A percentile compares a stretch with the other conserved stretches of the same genome.
phyloP scores from a whole-genome alignment of 1,140 invertebrate species.

The Drosophila setifemur region DNA sequence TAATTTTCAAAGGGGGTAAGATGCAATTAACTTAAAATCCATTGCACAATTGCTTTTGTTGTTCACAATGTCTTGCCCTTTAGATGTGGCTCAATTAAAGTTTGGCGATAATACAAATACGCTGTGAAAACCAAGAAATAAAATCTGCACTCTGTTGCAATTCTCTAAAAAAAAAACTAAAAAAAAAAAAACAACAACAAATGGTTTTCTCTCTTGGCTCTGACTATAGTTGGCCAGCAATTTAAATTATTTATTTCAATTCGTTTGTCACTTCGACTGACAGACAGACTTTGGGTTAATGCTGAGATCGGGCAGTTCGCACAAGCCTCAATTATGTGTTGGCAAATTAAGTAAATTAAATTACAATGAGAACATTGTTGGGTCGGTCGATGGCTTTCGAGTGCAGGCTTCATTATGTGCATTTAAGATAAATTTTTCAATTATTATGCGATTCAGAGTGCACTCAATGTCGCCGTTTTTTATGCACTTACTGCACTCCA shows the following conservation, averaged over 20 bases:
- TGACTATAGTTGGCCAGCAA: constrained; percentile 26
- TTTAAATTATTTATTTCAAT: constrained; percentile 69
- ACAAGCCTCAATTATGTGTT: constrained; percentile 43
- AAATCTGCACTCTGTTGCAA: constrained; percentile 43
- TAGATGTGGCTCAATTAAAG: constrained; percentile 28
- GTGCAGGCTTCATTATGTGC: constrained; percentile 68
- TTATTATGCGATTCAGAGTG: constrained; percentile 78
- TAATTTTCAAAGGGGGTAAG: not conserved
- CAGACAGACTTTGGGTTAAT: constrained; percentile 32
- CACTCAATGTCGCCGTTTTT: constrained; percentile 33
- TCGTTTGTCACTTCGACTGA: constrained; percentile 53
- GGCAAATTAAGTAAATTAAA: constrained; percentile 74
- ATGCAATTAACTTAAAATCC: constrained; percentile 18
- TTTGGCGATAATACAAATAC: constrained; percentile 33
- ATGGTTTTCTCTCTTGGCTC: constrained; percentile 8
- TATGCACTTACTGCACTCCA: constrained; percentile 34
- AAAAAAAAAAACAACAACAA: constrained; percentile 4
- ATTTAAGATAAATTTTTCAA: constrained; percentile 78
- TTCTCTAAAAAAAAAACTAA: constrained; percentile 7
- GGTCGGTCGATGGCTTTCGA: constrained; percentile 22
- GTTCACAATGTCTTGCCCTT: constrained; percentile 49
- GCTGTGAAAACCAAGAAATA: constrained; percentile 30
- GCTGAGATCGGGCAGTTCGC: constrained; percentile 22
- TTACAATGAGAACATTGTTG: constrained; percentile 73
- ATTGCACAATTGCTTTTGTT: constrained; percentile 23